Conservation (phyloP, 2,113 vertebrate genomes). For the Stegostoma tigrinum region DNA sequence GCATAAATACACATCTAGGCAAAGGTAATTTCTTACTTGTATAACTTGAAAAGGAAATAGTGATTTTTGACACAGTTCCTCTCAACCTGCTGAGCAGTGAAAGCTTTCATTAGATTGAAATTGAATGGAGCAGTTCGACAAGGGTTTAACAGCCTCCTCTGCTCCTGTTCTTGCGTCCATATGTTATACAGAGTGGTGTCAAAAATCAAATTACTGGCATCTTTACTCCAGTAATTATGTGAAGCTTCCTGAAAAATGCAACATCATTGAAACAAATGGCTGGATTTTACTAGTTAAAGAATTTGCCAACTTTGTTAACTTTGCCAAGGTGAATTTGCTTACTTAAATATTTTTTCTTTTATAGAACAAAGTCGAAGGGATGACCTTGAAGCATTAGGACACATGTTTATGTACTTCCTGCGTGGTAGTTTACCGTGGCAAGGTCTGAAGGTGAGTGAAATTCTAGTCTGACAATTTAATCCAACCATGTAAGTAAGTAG, state of each 20-base stretch:
- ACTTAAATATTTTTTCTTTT: background rate
- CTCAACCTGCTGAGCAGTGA: background rate
- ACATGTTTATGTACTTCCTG: slow-evolving; percentile 99
- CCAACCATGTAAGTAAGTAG: background rate
- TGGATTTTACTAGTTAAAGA: background rate
- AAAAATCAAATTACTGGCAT: background rate
- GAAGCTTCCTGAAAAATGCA: background rate
- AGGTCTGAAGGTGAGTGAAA: slow-evolving; percentile 78
- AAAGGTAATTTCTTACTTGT: slow-evolving; percentile 63
- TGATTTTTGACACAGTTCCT: background rate
- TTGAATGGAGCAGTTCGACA: background rate
- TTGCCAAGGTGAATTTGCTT: background rate
- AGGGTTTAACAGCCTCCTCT: too few relatives aligned
- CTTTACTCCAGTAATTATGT: background rate
- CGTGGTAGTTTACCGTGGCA: slow-evolving; percentile 95
- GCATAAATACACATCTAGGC: slow-evolving; percentile 94
- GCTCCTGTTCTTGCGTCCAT: too few relatives aligned
- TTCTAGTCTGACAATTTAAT: background rate
- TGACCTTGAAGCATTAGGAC: slow-evolving; percentile 89
- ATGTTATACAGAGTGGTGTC: background rate
- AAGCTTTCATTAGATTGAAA: background rate
- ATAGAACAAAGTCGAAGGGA: slow-evolving; percentile 95
- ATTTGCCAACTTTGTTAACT: background rate
- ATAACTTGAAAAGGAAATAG: background rate
- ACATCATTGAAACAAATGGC: background rate